These are phyloP conservation scores for Gandaritis pyraliata DNA, from an alignment of 2,888 invertebrate species.

Conservation along the genomic window DNA sequence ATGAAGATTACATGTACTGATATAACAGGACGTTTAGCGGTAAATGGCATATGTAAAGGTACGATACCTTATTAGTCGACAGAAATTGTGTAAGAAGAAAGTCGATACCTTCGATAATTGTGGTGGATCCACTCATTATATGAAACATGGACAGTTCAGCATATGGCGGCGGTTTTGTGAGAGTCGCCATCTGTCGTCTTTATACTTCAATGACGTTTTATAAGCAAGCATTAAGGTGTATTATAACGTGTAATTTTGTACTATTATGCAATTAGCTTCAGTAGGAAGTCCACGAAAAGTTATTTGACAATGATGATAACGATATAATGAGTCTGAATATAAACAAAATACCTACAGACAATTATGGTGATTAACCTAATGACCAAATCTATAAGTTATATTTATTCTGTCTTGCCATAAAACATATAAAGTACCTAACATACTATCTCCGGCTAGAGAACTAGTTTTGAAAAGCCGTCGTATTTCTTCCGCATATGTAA, in stretches of 20 bases:
- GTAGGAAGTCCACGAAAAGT: too few species aligned
- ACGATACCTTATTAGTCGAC: slow-evolving; percentile 39
- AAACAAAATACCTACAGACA: too few species aligned
- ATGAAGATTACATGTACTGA: slow-evolving; percentile 34
- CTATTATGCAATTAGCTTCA: neutral
- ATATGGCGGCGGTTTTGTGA: slow-evolving; percentile 56
- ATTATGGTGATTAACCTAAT: too few species aligned
- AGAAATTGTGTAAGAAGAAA: slow-evolving; percentile 59
- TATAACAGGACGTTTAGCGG: slow-evolving; percentile 38
- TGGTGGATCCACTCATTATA: slow-evolving; percentile 53
- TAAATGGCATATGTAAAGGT: slow-evolving; percentile 25
- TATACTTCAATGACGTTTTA: slow-evolving; percentile 43
- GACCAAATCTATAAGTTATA: too few species aligned
- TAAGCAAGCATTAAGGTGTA: slow-evolving; percentile 11
- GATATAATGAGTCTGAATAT: too few species aligned
- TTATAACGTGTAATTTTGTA: slow-evolving; percentile 12
- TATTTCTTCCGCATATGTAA: slow-evolving; percentile 50
- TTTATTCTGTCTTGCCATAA: too few species aligned
- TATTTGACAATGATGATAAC: too few species aligned
- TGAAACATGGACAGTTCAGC: slow-evolving; percentile 50
- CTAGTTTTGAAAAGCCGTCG: slow-evolving; percentile 43
- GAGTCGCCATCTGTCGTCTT: slow-evolving; percentile 53
- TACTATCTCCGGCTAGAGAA: slow-evolving; percentile 24
- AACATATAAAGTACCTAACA: neutral
- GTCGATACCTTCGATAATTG: slow-evolving; percentile 54